Percentiles rank a stretch among this genome's conserved stretches.
These are phyloP conservation scores for Dendrophyllia cribrosa DNA, from an alignment of 64 coral and sea anemone genomes.

Conservation along the genomic window DNA sequence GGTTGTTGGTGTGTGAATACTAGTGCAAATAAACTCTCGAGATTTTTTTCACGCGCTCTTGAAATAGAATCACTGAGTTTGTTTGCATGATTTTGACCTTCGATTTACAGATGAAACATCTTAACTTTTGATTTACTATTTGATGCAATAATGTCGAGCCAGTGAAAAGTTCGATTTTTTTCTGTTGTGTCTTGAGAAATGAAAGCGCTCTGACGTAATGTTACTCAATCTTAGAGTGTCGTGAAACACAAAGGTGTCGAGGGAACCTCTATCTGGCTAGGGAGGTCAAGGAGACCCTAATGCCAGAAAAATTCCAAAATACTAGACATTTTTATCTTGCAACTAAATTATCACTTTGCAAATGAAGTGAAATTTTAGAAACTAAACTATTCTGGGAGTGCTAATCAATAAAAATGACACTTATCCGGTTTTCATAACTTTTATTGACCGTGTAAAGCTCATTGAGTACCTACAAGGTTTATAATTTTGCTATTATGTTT, in stretches of 20 bases:
- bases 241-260: neutral
- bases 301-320: slow-evolving; percentile 6
- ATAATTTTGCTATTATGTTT: neutral
- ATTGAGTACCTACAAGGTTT: slow-evolving; percentile 3
- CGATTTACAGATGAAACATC: neutral
- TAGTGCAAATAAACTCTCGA: slow-evolving; percentile 17
- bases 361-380: neutral
- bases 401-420: neutral
- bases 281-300: neutral
- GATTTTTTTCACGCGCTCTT: slow-evolving; percentile 1
- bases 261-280: neutral
- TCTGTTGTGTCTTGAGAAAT: slow-evolving; percentile 27
- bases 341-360: neutral
- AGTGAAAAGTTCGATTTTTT: neutral
- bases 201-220: slow-evolving; percentile 40
- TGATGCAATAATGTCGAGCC: neutral
- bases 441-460: neutral
- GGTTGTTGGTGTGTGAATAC: slow-evolving; percentile 75
- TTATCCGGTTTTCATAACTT: neutral
- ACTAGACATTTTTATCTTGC: neutral
- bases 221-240: slow-evolving; percentile 22
- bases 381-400: neutral
- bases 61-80: slow-evolving; percentile 22
- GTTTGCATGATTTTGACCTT: neutral
- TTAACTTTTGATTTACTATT: neutral